Evolutionary conservation across 2,888 invertebrate species (phyloP).

Genomic region (Therioaphis trifolii): DNA sequence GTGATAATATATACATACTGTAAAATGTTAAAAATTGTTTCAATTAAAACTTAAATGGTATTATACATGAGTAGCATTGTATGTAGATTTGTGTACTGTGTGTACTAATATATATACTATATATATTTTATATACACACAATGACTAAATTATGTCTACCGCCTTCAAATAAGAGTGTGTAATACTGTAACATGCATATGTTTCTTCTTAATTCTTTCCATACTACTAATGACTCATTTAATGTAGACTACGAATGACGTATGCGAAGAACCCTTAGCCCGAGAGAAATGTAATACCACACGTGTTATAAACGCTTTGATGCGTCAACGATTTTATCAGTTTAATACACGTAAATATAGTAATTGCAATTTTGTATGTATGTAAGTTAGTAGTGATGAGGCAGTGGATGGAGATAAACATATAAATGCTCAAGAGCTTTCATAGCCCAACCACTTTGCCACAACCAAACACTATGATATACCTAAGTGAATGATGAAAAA

Average conservation of each 20-base stretch:
- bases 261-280: not conserved
- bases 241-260: not conserved
- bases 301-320: no score
- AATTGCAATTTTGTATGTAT: not conserved
- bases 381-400: not conserved
- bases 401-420: slow-evolving; percentile 23
- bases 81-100: not conserved
- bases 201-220: not conserved
- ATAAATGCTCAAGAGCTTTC: slow-evolving; percentile 6
- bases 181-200: not conserved
- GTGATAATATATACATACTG: not conserved
- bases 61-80: not conserved
- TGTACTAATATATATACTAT: not conserved
- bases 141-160: not conserved
- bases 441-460: slow-evolving; percentile 35
- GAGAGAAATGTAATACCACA: not conserved
- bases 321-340: not conserved
- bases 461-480: not conserved
- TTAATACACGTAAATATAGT: not conserved
- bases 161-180: not conserved
- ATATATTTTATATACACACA: not conserved
- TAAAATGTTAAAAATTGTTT: not conserved
- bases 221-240: not conserved
- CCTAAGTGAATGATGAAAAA: not conserved
- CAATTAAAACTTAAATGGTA: not conserved